Evolutionary conservation across 1,140 invertebrate species (phyloP).

Genomic region (Tetranychus urticae): DNA sequence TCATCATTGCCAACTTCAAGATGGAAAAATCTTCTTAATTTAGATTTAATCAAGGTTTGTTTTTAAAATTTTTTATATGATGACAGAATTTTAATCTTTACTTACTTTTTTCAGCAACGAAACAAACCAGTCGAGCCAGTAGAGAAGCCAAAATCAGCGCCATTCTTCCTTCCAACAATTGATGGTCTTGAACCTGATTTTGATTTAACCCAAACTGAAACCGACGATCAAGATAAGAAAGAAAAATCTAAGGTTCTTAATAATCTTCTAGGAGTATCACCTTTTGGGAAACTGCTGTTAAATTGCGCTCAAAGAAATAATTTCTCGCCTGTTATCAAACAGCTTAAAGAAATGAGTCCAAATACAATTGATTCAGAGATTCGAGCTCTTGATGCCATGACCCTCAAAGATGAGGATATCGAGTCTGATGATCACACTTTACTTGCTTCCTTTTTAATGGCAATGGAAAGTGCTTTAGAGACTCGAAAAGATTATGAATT

Average conservation of each 20-base stretch:
- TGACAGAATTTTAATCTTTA: neutral
- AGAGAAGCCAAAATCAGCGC: constrained; percentile 56
- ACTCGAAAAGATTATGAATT: constrained; percentile 68
- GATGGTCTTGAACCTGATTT: constrained; percentile 58
- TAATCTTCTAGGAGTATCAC: constrained; percentile 6
- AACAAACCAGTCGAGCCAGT: constrained; percentile 71
- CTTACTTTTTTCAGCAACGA: constrained; percentile 22
- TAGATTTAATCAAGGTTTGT: constrained; percentile 57
- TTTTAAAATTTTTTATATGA: neutral
- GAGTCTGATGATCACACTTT: constrained; percentile 16
- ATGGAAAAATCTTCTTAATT: constrained; percentile 76
- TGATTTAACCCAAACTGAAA: constrained; percentile 24
- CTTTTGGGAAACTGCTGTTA: constrained; percentile 4
- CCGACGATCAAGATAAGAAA: constrained; percentile 1
- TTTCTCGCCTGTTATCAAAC: constrained; percentile 30
- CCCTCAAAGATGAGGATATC: constrained; percentile 29
- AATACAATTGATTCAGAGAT: constrained; percentile 75
- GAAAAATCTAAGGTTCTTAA: constrained; percentile 9
- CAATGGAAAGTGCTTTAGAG: constrained; percentile 42
- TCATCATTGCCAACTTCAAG: constrained; percentile 58
- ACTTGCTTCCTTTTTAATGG: constrained; percentile 52
- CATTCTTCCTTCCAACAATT: constrained; percentile 82
- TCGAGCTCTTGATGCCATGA: constrained; percentile 33
- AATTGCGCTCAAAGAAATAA: neutral
- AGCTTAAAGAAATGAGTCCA: constrained; percentile 55